A percentile compares a stretch with the other conserved stretches of the same genome.
Evolutionary conservation across 2,113 vertebrate genomes (phyloP).

Genomic region (Cyphomyrus plagiostoma): DNA sequence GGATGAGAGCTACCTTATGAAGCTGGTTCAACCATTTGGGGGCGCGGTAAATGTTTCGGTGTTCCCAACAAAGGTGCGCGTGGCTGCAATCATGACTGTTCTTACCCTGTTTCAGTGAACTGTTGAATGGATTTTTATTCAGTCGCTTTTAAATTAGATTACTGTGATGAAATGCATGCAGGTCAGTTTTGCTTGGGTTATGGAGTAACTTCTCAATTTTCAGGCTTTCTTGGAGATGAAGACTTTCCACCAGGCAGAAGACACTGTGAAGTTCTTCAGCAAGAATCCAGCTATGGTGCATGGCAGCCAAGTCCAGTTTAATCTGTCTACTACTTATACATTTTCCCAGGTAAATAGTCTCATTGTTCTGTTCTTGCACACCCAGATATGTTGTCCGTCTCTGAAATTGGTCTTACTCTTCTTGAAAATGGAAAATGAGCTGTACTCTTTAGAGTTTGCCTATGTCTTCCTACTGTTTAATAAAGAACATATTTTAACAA

Average conservation of each 20-base stretch:
- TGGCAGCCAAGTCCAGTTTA: slow-evolving; percentile 42
- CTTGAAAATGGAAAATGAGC: background rate
- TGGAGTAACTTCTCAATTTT: background rate
- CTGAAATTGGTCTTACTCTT: background rate
- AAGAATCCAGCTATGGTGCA: slow-evolving; percentile 40
- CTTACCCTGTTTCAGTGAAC: background rate
- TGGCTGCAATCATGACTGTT: background rate
- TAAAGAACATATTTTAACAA: background rate
- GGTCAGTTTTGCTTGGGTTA: background rate
- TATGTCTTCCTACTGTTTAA: background rate
- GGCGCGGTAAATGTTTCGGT: slow-evolving; percentile 46
- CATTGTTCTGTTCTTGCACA: background rate
- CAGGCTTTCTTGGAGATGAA: slow-evolving; percentile 60
- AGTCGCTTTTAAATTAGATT: background rate
- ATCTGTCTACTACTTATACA: slow-evolving; percentile 47
- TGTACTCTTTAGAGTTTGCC: background rate
- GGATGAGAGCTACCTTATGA: slow-evolving; percentile 47
- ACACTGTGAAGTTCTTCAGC: slow-evolving; percentile 46
- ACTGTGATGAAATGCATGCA: background rate
- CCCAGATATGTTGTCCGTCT: background rate
- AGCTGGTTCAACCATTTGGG: slow-evolving; percentile 49
- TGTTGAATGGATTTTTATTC: background rate
- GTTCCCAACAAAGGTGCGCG: slow-evolving; percentile 54
- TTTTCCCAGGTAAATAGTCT: slow-evolving; percentile 51
- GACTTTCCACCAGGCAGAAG: slow-evolving; percentile 45